A percentile compares a stretch with the other conserved stretches of the same genome.
phyloP scores from a whole-genome alignment of 1,140 invertebrate genomes.

The Xylocopa sonorina region DNA sequence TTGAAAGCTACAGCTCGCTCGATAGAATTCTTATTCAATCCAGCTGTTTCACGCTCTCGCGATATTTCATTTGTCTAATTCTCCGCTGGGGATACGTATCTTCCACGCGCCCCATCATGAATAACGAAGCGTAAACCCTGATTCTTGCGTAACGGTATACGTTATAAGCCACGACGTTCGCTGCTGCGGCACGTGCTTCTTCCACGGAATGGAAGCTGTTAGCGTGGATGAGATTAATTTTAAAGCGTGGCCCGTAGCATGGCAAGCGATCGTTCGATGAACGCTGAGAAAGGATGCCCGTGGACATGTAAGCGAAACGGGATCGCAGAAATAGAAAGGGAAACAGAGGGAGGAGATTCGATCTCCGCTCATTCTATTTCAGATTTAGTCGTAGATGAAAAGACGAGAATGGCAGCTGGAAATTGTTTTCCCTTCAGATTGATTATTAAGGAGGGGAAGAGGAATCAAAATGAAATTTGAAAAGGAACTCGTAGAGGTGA shows the following conservation, averaged over 20 bases:
- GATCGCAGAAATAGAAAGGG: neutral
- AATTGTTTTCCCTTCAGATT: neutral
- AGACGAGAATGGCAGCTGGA: neutral
- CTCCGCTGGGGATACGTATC: neutral
- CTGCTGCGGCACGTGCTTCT: neutral
- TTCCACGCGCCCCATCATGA: neutral
- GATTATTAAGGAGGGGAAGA: neutral
- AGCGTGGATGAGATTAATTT: constrained; percentile 9
- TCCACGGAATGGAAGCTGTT: neutral
- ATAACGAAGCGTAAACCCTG: constrained; percentile 1
- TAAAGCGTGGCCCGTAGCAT: neutral
- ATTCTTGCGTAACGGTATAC: neutral
- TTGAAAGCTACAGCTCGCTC: too few relatives aligned
- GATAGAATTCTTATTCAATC: neutral
- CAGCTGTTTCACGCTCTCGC: neutral
- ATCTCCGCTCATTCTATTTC: neutral
- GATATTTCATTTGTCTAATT: neutral
- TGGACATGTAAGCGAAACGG: neutral
- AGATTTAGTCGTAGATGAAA: neutral
- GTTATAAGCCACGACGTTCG: neutral
- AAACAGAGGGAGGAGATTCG: too few relatives aligned
- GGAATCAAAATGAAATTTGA: neutral
- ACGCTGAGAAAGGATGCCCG: neutral
- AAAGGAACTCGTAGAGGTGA: neutral
- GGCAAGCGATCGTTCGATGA: neutral